Evolutionary conservation across 2,888 invertebrate genomes (phyloP), one percentile per base, ranked within the genome.

Genomic region (Morinoia aosen): DNA sequence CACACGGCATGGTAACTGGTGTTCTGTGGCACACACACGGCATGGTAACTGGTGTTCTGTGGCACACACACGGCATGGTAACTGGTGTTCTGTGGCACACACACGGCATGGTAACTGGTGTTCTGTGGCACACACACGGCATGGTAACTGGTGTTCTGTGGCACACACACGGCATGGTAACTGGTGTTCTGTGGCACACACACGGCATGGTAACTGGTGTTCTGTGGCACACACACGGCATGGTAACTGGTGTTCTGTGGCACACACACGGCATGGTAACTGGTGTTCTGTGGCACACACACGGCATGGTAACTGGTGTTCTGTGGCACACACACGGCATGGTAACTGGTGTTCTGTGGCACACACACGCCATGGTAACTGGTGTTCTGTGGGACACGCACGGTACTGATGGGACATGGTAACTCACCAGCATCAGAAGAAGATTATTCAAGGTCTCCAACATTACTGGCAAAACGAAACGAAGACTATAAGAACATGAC

Each of bases 391-490:
- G 56, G n/a, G 16, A 76, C 39, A n/a, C n/a, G 11, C 19, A 19
- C 12, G 61, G 61, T 61, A 12, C 1, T 61, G 61, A 56, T 76
- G 33, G 76, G 76, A 33, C 16, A 33, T 3, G 16, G 76, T 16
- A 33, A 99, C 97, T 99, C 99, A 99, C 98, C 98, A 99, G 88
- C 76, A 76, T 3, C 1, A 4, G 76, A 76, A 48, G 48, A 48
- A 48, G 48, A 48, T 2, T 48, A 48, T 48, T 2, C 5, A 4
- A 48, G 3, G 48, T 48, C 48, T 48, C 48, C 48, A 48, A 48
- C 48, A 48, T 48, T 48, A 48, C 48, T 5, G 48, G 48, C 5
- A 48, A 48, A 4, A 48, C 48, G 5, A 48, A 48, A 48, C 5
- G 5, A 5, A 4, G 48, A 48, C 48, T 48, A 2, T 48, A 2